Conservation (phyloP, 2,888 invertebrate genomes). For the Cosmia pyralina region DNA sequence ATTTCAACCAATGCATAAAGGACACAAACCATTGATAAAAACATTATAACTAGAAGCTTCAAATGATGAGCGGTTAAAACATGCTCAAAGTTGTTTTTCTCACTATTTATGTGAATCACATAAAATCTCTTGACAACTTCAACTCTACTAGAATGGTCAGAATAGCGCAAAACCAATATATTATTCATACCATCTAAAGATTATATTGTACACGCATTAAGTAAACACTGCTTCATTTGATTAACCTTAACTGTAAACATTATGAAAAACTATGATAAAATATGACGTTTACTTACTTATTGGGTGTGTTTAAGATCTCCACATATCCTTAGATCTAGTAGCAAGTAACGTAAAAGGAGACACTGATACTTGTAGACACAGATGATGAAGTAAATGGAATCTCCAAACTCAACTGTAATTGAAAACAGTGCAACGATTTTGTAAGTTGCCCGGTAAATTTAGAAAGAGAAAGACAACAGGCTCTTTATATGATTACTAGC, state of each 20-base stretch:
- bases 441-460: too few relatives aligned
- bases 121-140: neutral
- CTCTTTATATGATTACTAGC: too few relatives aligned
- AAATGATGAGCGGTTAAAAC: neutral
- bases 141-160: slow-evolving; percentile 14
- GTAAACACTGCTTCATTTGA: slow-evolving; percentile 38
- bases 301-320: slow-evolving; percentile 36
- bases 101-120: neutral
- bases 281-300: slow-evolving; percentile 53
- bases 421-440: neutral
- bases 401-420: neutral
- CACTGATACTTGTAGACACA: neutral
- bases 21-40: neutral
- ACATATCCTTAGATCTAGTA: slow-evolving; percentile 34
- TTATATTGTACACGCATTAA: slow-evolving; percentile 44
- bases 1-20: neutral
- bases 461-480: too few relatives aligned
- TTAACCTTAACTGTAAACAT: slow-evolving; percentile 58
- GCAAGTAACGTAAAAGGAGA: slow-evolving; percentile 42
- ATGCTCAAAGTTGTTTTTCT: slow-evolving; percentile 1
- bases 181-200: slow-evolving; percentile 35
- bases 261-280: slow-evolving; percentile 61
- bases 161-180: slow-evolving; percentile 15
- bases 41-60: neutral
- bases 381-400: slow-evolving; percentile 20